phyloP scores from a whole-genome alignment of 2,113 vertebrate species.

The Illadopsis cleaveri region DNA sequence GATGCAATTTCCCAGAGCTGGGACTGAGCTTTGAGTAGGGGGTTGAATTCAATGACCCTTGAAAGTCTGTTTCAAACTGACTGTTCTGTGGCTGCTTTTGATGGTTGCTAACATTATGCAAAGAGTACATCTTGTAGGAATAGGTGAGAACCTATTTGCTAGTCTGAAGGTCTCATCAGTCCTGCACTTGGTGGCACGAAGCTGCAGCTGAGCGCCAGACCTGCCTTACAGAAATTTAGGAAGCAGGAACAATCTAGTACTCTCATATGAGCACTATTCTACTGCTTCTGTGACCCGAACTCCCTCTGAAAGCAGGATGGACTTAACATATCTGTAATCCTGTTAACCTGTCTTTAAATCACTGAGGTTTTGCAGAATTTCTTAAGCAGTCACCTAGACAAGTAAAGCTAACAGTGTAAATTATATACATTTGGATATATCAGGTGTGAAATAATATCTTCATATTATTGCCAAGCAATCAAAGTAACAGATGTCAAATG shows the following conservation, averaged over 20 bases:
- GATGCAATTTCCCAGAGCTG: not conserved
- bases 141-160: not conserved
- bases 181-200: not conserved
- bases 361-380: not conserved
- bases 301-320: not conserved
- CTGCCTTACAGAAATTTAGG: not conserved
- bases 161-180: not conserved
- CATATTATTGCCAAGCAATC: not conserved
- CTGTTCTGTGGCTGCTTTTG: not conserved
- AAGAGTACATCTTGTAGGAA: not conserved
- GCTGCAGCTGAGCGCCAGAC: not conserved
- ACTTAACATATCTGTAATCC: not conserved
- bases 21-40: not conserved
- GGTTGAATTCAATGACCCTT: not conserved
- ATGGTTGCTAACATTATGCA: not conserved
- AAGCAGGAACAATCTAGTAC: not conserved
- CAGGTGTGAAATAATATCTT: not conserved
- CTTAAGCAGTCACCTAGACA: not conserved
- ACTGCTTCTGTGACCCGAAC: not conserved
- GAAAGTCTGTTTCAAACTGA: not conserved
- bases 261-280: not conserved
- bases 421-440: not conserved
- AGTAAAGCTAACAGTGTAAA: not conserved
- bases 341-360: not conserved
- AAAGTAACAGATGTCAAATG: not conserved